These are phyloP conservation scores for Ctenodactylus gundi DNA, from an alignment of 2,113 vertebrate species.

Conservation along the genomic window DNA sequence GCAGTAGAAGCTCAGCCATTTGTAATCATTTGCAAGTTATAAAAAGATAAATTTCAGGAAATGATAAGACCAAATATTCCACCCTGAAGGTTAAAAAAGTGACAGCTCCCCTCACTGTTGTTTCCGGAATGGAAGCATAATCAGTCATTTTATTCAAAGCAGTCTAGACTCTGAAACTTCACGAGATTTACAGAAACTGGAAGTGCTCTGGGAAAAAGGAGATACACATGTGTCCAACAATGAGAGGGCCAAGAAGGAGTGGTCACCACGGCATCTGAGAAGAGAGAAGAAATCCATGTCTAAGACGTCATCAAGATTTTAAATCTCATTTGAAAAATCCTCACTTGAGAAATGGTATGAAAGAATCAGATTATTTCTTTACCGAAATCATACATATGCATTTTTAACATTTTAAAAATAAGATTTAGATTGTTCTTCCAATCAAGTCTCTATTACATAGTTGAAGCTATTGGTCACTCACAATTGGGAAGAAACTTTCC, in stretches of 20 bases:
- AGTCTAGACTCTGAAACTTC: not conserved
- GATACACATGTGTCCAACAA: not conserved
- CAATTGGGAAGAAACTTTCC: not conserved
- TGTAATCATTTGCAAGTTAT: conserved; percentile 56
- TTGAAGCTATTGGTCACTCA: not conserved
- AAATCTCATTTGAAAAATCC: no score
- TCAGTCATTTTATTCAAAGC: conserved; percentile 23
- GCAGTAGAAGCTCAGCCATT: conserved; percentile 19
- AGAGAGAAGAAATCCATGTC: not conserved
- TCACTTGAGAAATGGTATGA: not conserved
- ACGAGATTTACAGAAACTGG: not conserved
- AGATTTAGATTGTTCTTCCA: not conserved
- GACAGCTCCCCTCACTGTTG: not conserved
- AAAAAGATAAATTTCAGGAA: conserved; percentile 56
- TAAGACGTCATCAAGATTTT: no score
- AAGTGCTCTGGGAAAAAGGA: not conserved
- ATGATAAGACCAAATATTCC: conserved; percentile 49
- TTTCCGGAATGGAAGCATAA: conserved; percentile 21
- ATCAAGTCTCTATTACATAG: not conserved
- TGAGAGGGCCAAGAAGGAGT: not conserved
- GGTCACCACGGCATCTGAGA: not conserved
- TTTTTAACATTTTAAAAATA: not conserved
- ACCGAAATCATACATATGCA: not conserved
- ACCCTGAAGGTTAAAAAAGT: conserved; percentile 47
- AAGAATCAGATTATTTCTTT: not conserved